These are phyloP conservation scores for Rhagonycha lutea DNA, from an alignment of 2,888 invertebrate genomes.

Conservation along the genomic window DNA sequence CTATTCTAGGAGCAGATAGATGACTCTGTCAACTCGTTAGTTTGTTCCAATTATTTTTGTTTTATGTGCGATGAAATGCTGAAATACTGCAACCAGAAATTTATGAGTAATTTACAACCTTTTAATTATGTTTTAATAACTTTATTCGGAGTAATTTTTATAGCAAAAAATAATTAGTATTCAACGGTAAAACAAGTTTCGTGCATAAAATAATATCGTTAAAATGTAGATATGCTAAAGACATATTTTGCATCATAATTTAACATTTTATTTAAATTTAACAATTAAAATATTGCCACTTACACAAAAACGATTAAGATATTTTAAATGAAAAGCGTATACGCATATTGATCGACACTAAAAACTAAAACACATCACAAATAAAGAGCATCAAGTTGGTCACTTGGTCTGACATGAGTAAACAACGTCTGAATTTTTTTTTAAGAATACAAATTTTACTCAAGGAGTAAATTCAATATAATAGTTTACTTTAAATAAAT, in stretches of 20 bases:
- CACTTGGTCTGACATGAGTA: slow-evolving; percentile 12
- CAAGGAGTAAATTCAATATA: slow-evolving; percentile 15
- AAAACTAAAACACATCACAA: slow-evolving; percentile 25
- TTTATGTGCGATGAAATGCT: slow-evolving; percentile 50
- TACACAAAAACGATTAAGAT: slow-evolving; percentile 38
- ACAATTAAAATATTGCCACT: slow-evolving; percentile 41
- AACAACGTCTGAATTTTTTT: slow-evolving; percentile 21
- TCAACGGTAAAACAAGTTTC: slow-evolving; percentile 18
- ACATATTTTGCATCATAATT: slow-evolving; percentile 15
- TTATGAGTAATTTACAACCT: slow-evolving; percentile 33
- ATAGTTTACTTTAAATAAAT: slow-evolving; percentile 33
- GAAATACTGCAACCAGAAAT: slow-evolving; percentile 42
- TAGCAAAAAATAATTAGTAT: slow-evolving; percentile 24
- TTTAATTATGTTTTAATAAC: slow-evolving; percentile 26
- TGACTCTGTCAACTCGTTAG: slow-evolving; percentile 48
- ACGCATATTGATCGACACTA: slow-evolving; percentile 20
- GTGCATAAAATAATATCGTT: slow-evolving; percentile 12
- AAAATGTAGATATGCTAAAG: slow-evolving; percentile 13
- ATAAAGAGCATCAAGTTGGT: slow-evolving; percentile 15
- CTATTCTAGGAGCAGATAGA: slow-evolving; percentile 51
- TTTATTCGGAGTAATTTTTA: slow-evolving; percentile 28
- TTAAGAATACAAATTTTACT: slow-evolving; percentile 9
- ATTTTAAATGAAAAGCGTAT: slow-evolving; percentile 11
- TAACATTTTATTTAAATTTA: slow-evolving; percentile 32
- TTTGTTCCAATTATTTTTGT: slow-evolving; percentile 53